Evolutionary conservation across 2,888 invertebrate genomes (phyloP), one percentile per base, ranked within the genome.

Genomic region (Rhimphoctona megacephalus): DNA sequence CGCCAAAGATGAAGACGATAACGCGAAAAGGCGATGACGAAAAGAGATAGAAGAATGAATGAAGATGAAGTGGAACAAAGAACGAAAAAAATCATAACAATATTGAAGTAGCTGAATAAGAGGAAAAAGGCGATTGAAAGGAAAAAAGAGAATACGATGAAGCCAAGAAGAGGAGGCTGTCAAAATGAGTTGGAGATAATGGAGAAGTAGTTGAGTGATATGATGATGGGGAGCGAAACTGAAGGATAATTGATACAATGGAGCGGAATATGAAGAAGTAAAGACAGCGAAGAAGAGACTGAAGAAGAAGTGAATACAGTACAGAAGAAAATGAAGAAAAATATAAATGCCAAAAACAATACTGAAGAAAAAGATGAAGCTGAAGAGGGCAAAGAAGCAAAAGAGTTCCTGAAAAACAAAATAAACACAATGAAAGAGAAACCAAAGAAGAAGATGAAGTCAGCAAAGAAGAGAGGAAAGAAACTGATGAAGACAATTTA

Each of bases 1-100:
- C 52, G 25, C 36, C 54, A 22, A 57, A 66, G 57, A 79, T 33
- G 54, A 19, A 43, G 67, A 49, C 57, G 54, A 43, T 11, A 25
- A 54, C 8, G 70, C 74, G 67, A 82, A 72, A 78, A 84, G 54
- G 66, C 64, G 78, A 73, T 17, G 46, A 76, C 8, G 30, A 72
- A 57, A 64, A 49, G 67, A 70, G 54, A 52, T 74, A 64, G 69
- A 83, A 78, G 67, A 57, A 64, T 46, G 43, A 84, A 77, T 61
- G 43, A 43, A 52, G 49, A 36, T 64, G 69, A 43, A 57, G 81
- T 39, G 74, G 4, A 78, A 3, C 30, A 46, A 7, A 43, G 33
- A 36, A 33, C 9, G 30, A 69, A 11, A 22, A 74, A 43, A 64
- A 66, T 2, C 46, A 77, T 70, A 43, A 49, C n/a, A 61, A 57